Base-by-base conservation (phyloP, 2,797 vertebrate genomes). In the Lacerta viridis region DNA sequence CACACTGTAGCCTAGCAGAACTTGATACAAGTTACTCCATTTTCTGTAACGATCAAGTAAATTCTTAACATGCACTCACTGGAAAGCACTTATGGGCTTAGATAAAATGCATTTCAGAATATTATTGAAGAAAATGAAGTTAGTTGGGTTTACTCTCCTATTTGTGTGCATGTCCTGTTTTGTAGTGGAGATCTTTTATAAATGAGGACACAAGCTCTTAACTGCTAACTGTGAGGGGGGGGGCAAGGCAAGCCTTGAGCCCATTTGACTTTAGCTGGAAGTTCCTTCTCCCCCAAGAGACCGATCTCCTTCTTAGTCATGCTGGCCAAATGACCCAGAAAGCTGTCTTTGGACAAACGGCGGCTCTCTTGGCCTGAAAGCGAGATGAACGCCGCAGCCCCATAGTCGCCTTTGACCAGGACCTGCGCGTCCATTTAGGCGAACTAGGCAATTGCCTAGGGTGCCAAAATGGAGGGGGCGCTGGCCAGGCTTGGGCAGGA, bases 31-130 rank as follows among this genome's bases (percentile, higher is more conserved):
- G 18, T 82, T 2, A 89, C 1, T 23, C 74, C 55, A 0, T 13
- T 85, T 84, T 74, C 83, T 66, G 36, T 85, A 27, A n/a, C 80
- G 80, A 41, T 91, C 18, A 59, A 74, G 83, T 50, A 59, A 74
- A 80, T 50, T 0, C 64, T 90, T 85, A 18, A 7, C 18, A 1
- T 78, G 1, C 55, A 55, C 36, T 50, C 1, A 0, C 83, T 41
- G 20, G 87, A 72, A 2, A 80, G 55, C 4, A 84, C 85, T 85
- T 55, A 69, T 66, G 0, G 79, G 87, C 84, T 72, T 39, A 4
- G 36, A 61, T 85, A 66, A 61, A 91, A 93, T 89, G 0, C 9
- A 86, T 87, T 90, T 86, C 89, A n/a, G n/a, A 80, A n/a, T 84
- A 9, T 83, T 88, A 81, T 18, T 10, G 61, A 55, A 46, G 15